Evolutionary conservation across 2,113 vertebrate species (phyloP).

Genomic region (Polyodon spathula): DNA sequence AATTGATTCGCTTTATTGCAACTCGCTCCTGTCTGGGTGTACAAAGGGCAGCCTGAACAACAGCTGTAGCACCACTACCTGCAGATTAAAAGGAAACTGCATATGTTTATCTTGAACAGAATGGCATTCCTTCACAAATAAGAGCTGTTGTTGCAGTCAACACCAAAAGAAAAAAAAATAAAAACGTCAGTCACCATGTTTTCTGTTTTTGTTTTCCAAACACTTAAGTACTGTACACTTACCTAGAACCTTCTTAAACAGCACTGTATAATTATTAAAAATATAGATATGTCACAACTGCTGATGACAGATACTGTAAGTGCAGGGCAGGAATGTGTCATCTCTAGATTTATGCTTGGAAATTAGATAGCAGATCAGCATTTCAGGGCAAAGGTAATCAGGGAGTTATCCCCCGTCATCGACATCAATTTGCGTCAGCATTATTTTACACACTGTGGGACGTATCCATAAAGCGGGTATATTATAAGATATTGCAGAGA

Average conservation of each 20-base stretch:
- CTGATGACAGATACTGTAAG: slow-evolving; percentile 38
- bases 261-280: slow-evolving; percentile 20
- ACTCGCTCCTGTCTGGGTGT: slow-evolving; percentile 91
- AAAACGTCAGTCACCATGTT: no score
- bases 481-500: no score
- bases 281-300: slow-evolving; percentile 27
- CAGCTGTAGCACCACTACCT: slow-evolving; percentile 95
- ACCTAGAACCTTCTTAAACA: background rate
- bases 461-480: no score
- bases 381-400: no score
- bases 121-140: background rate
- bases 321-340: slow-evolving; percentile 20
- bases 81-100: slow-evolving; percentile 40
- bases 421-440: no score
- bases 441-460: no score
- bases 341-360: slow-evolving; percentile 26
- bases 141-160: no score
- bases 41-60: slow-evolving; percentile 94
- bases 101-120: background rate
- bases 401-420: no score
- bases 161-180: no score
- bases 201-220: background rate
- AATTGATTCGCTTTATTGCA: slow-evolving; percentile 97
- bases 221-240: background rate
- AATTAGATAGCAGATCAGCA: slow-evolving; percentile 16